These are phyloP conservation scores for Nylanderia fulva DNA, from an alignment of 1,140 invertebrate species.

Conservation along the genomic window DNA sequence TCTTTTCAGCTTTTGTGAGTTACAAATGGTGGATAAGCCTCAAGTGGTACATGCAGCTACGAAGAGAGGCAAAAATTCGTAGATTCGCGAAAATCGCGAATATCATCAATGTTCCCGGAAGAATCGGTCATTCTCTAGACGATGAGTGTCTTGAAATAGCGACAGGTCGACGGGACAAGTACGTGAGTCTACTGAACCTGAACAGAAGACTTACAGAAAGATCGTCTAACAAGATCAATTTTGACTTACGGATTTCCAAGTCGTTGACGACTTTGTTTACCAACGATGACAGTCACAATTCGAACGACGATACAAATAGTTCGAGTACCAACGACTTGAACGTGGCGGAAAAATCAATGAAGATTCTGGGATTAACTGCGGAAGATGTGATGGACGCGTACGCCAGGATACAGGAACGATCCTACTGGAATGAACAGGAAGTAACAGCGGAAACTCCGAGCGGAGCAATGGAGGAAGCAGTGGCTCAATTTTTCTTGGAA, in stretches of 20 bases:
- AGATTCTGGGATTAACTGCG: constrained; percentile 64
- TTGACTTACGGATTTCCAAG: constrained; percentile 26
- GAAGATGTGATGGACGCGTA: constrained; percentile 66
- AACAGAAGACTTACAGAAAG: background rate
- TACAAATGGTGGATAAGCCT: constrained; percentile 74
- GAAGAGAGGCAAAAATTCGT: constrained; percentile 23
- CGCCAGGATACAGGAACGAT: constrained; percentile 46
- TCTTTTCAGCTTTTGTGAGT: background rate
- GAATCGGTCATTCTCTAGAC: constrained; percentile 19
- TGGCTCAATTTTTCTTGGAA: background rate
- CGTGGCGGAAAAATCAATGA: constrained; percentile 72
- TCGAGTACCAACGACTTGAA: constrained; percentile 50
- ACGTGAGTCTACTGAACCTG: constrained; percentile 20
- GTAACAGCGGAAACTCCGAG: background rate
- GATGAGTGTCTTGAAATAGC: constrained; percentile 10
- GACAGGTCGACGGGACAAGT: constrained; percentile 4
- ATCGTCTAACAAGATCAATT: background rate
- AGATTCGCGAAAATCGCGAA: background rate
- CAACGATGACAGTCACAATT: constrained; percentile 48
- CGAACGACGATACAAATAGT: constrained; percentile 47
- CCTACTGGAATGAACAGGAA: background rate
- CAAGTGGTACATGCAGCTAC: constrained; percentile 65
- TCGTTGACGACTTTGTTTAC: constrained; percentile 65
- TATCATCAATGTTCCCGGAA: background rate
- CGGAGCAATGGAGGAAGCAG: background rate